Evolutionary conservation across 2,888 invertebrate species (phyloP).

Genomic region (Amphipoea oculea): DNA sequence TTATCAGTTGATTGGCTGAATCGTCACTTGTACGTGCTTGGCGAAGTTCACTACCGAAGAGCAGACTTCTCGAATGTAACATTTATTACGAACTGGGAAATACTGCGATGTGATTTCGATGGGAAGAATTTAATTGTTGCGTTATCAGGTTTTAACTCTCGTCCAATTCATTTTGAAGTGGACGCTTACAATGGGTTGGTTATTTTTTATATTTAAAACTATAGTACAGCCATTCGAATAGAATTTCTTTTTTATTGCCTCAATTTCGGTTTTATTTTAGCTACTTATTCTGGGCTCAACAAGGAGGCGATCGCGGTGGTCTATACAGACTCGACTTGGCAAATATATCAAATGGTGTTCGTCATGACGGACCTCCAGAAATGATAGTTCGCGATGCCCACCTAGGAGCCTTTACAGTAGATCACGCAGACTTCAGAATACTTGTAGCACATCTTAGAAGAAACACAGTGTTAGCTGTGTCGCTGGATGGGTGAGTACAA

Average conservation of each 20-base stretch:
- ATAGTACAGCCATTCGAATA: background rate
- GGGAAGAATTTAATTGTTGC: conserved; percentile 93
- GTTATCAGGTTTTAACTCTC: conserved; percentile 92
- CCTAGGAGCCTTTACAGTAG: conserved; percentile 95
- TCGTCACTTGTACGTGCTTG: conserved; percentile 95
- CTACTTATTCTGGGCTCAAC: conserved; percentile 95
- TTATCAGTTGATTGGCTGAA: conserved; percentile 97
- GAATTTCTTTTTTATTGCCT: background rate
- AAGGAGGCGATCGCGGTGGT: conserved; percentile 91
- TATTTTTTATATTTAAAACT: background rate
- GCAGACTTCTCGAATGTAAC: conserved; percentile 77
- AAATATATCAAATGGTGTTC: conserved; percentile 94
- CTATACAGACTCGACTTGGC: conserved; percentile 94
- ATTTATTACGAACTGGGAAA: conserved; percentile 91
- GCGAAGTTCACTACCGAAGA: conserved; percentile 91
- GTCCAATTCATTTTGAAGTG: conserved; percentile 95
- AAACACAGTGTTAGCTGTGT: conserved; percentile 95
- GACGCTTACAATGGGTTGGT: conserved; percentile 97
- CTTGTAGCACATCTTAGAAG: conserved; percentile 93
- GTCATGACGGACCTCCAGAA: conserved; percentile 92
- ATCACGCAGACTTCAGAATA: conserved; percentile 95
- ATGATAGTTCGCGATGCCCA: conserved; percentile 92
- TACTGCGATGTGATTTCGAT: conserved; percentile 94
- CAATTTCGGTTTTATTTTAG: conserved; percentile 78
- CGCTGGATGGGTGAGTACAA: conserved; percentile 93